Evolutionary conservation across 2,888 invertebrate species (phyloP).

Genomic region (Bibio marci): DNA sequence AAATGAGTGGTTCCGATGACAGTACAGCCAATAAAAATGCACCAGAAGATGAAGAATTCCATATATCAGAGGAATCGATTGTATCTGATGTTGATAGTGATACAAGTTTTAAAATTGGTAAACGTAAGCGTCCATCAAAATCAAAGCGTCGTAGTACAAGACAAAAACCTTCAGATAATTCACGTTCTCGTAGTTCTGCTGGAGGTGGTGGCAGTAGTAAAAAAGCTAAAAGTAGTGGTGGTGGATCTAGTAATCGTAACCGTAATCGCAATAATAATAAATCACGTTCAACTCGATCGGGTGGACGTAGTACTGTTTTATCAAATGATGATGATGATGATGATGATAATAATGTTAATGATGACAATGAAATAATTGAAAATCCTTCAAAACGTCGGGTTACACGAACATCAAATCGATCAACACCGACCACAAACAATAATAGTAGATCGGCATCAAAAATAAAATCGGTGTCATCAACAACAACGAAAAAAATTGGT

Average conservation of each 20-base stretch:
- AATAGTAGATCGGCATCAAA: background rate
- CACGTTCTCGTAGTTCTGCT: background rate
- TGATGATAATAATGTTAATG: too few species aligned
- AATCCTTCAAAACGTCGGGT: too few species aligned
- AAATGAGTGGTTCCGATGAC: slow-evolving; percentile 14
- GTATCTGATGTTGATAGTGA: slow-evolving; percentile 19
- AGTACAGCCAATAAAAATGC: slow-evolving; percentile 19
- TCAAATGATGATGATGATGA: too few species aligned
- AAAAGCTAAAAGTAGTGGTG: too few species aligned
- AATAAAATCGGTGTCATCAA: background rate
- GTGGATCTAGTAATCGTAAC: too few species aligned
- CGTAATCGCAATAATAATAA: too few species aligned
- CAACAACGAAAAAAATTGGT: background rate
- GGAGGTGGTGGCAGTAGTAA: background rate
- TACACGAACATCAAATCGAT: slow-evolving; percentile 1
- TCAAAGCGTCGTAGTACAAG: background rate
- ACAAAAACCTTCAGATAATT: background rate
- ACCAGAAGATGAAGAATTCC: slow-evolving; percentile 24
- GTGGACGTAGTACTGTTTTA: too few species aligned
- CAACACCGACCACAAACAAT: background rate
- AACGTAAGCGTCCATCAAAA: slow-evolving; percentile 10
- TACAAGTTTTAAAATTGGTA: slow-evolving; percentile 13
- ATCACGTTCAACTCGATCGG: too few species aligned
- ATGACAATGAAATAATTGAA: too few species aligned
- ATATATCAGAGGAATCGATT: slow-evolving; percentile 24